These are phyloP conservation scores for Manis pentadactyla DNA, from an alignment of 2,797 vertebrate genomes.

Conservation along the genomic window DNA sequence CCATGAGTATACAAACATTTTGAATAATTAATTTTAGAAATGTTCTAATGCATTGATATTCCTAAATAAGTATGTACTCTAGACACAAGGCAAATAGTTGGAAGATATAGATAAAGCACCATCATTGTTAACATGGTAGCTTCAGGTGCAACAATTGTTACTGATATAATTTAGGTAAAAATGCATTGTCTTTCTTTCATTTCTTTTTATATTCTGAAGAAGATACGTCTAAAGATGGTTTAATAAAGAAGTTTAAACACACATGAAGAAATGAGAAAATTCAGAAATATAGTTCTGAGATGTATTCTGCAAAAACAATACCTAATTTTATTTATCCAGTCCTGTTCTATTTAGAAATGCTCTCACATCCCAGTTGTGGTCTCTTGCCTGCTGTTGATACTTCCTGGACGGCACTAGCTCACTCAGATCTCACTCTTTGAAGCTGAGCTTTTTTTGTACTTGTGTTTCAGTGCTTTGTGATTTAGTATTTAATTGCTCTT, in stretches of 20 bases:
- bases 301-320: background rate
- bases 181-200: background rate
- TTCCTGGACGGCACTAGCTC: background rate
- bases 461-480: background rate
- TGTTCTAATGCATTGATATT: background rate
- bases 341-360: background rate
- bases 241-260: background rate
- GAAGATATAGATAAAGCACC: background rate
- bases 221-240: background rate
- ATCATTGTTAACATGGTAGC: background rate
- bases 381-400: background rate
- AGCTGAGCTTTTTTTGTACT: slow-evolving; percentile 6
- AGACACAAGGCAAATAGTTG: background rate
- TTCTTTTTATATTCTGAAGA: slow-evolving; percentile 27
- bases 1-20: background rate
- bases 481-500: slow-evolving; percentile 35
- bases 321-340: background rate
- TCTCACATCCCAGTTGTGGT: background rate
- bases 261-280: background rate
- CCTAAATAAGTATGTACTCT: background rate
- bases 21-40: background rate
- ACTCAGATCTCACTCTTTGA: background rate
- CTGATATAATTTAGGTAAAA: background rate
- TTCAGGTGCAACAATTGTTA: background rate
- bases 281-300: background rate